Conservation (phyloP, 2,113 vertebrate species). For the Phylloscopus whistleri region DNA sequence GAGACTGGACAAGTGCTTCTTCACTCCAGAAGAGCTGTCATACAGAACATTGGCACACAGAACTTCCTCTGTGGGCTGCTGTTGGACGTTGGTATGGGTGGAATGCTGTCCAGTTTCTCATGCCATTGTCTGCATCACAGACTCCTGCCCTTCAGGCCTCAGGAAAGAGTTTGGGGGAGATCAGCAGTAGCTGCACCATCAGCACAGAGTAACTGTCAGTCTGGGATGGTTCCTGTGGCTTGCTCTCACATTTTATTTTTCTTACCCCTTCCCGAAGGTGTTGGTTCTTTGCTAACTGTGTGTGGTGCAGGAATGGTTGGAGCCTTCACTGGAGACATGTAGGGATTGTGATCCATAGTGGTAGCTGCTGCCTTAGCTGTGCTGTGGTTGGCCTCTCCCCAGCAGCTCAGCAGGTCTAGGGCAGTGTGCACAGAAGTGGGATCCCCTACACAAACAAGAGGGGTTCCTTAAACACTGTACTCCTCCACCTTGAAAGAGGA, state of each 20-base stretch:
- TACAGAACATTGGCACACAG: background rate
- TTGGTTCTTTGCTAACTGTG: background rate
- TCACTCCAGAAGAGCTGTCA: background rate
- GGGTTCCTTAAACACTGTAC: background rate
- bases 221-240: background rate
- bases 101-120: background rate
- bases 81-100: background rate
- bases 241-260: background rate
- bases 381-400: background rate
- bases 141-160: background rate
- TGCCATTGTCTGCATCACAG: background rate
- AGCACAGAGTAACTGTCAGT: background rate
- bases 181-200: background rate
- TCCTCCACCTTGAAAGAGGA: background rate
- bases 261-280: background rate
- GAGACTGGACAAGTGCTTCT: background rate
- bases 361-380: background rate
- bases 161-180: background rate
- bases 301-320: background rate
- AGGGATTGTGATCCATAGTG: fast-evolving
- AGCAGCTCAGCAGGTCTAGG: background rate
- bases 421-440: background rate
- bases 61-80: background rate
- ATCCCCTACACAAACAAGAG: background rate
- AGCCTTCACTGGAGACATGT: fast-evolving